phyloP scores from a whole-genome alignment of 2,888 invertebrate species.

The Patella caerulea region DNA sequence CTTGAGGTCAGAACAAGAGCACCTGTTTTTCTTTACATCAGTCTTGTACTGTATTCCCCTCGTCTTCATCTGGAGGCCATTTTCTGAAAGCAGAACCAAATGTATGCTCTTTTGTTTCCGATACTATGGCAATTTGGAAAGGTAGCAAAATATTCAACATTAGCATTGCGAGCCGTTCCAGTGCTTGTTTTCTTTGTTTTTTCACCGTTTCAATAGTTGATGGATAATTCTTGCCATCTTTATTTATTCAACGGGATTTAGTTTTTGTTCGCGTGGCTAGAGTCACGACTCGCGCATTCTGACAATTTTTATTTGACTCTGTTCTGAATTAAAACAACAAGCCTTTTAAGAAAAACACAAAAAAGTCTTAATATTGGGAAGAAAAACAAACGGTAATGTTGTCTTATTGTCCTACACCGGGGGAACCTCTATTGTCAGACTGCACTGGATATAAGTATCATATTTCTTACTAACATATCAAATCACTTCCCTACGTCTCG shows the following conservation, averaged over 20 bases:
- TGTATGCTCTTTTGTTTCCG: conserved; percentile 29
- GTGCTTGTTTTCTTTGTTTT: conserved; percentile 22
- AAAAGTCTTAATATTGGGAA: conserved; percentile 6
- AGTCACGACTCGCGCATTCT: conserved; percentile 2
- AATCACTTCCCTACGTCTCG: not conserved
- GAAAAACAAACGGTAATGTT: not conserved
- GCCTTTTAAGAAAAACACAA: not conserved
- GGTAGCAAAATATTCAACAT: conserved; percentile 28
- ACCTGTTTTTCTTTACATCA: conserved; percentile 28
- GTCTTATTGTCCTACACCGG: not conserved
- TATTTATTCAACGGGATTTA: conserved; percentile 19
- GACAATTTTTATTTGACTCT: conserved; percentile 8
- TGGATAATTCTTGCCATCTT: conserved; percentile 22
- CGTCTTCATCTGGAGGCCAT: conserved; percentile 17
- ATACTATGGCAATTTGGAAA: conserved; percentile 25
- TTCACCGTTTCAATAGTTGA: conserved; percentile 17
- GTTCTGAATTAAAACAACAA: conserved; percentile 13
- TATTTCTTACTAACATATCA: not conserved
- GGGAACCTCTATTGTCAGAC: not conserved
- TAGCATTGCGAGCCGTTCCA: conserved; percentile 19
- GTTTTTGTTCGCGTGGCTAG: conserved; percentile 6
- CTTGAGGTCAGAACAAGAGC: not conserved
- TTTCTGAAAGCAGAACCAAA: conserved; percentile 25
- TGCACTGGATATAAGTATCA: not conserved
- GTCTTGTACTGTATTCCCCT: conserved; percentile 24